Base-by-base conservation (phyloP, 2,797 vertebrate species). In the Pseudopleuronectes americanus region DNA sequence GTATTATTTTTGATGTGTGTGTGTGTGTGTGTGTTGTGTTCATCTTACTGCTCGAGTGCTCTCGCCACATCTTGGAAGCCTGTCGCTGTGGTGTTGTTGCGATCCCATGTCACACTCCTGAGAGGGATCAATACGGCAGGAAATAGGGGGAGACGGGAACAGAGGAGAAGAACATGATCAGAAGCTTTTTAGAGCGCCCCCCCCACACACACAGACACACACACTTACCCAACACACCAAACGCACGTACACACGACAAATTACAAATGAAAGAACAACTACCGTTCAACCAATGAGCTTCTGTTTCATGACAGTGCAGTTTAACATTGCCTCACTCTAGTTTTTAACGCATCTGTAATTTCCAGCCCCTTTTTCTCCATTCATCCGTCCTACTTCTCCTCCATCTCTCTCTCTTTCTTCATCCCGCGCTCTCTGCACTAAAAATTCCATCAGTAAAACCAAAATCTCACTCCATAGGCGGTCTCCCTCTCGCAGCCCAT, bases 41-140 rank as follows among this genome's bases (percentile, higher is more conserved):
- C 2, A 0, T 86, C 96, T 95, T 92, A 97, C 96, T 97, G 96
- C 91, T 97, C 96, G 82, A 97, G 80, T 10, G 96, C 95, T 71
- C 96, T 92, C 1, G 96, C 96, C 26, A 97, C 93, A 74, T 97
- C 96, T 84, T 96, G 95, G 85, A 97, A 96, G 53, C 96, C 96
- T 13, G 94, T 89, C 33, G 93, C 95, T 0, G 96, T 95, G 17
- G 96, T 97, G 74, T 94, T 96, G 89, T 97, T 97, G 68, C 95
- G 94, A 85, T 97, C 96, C 96, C 96, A 97, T 2, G 94, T 93
- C 81, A 97, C 96, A 72, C 95, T 97, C 91, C 96, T 97, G 83
- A 78, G 75, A 49, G 52, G 58, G 64, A 67, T 77, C 62, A 81
- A 81, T 77, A 66, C 61, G 10, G 62, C 54, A 22, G 78, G 77